phyloP scores from a whole-genome alignment of 2,888 invertebrate species.

The Agrochola macilenta region DNA sequence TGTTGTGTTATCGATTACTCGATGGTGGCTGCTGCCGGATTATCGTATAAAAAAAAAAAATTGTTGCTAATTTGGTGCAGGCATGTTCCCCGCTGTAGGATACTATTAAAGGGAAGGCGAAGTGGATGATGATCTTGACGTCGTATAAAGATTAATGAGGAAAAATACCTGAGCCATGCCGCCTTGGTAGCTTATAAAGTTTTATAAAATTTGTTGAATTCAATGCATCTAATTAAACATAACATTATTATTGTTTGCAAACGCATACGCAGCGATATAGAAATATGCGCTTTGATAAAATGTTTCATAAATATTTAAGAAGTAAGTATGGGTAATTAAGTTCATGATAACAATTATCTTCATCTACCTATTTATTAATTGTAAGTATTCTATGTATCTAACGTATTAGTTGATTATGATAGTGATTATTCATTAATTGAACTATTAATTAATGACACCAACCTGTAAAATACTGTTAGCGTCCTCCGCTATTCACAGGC shows the following conservation, averaged over 20 bases:
- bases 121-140: not conserved
- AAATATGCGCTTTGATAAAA: not conserved
- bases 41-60: no score
- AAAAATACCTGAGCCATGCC: not conserved
- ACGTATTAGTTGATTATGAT: slow-evolving; percentile 3
- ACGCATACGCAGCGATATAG: not conserved
- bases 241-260: not conserved
- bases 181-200: not conserved
- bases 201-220: not conserved
- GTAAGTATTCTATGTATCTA: not conserved
- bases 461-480: no score
- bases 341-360: not conserved
- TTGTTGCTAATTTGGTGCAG: not conserved
- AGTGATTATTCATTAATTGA: slow-evolving; percentile 2
- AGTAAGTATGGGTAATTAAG: not conserved
- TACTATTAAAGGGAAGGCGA: no score
- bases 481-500: not conserved
- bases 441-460: not conserved
- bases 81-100: not conserved
- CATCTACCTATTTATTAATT: not conserved
- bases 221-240: not conserved
- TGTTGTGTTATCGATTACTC: slow-evolving; percentile 27
- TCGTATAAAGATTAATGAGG: not conserved
- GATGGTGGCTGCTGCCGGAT: not conserved
- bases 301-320: not conserved